phyloP scores from a whole-genome alignment of 2,113 vertebrate species.

The Pseudorhombus dupliciocellatus region DNA sequence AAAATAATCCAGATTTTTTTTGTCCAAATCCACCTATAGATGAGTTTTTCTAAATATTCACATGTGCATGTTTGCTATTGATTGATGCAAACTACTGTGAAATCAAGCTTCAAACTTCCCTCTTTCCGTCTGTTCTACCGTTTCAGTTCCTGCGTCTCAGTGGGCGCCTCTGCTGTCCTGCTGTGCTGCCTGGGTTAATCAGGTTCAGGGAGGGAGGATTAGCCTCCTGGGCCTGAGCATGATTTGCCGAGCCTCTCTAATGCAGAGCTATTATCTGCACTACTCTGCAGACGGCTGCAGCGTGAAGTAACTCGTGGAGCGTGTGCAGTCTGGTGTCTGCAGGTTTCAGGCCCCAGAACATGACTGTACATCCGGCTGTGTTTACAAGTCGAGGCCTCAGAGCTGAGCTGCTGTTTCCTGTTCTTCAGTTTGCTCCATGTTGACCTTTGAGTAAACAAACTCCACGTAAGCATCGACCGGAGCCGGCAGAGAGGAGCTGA shows the following conservation, averaged over 20 bases:
- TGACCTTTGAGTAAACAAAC: conserved; percentile 24
- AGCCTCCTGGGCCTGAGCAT: conserved; percentile 60
- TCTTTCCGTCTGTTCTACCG: conserved; percentile 4
- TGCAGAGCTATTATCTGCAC: conserved; percentile 57
- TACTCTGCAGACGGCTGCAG: conserved; percentile 25
- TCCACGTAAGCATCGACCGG: not conserved
- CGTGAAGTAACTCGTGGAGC: not conserved
- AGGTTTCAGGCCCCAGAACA: not conserved
- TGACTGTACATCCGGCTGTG: conserved; percentile 6
- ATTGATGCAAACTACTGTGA: not conserved
- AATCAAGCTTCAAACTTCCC: conserved; percentile 4
- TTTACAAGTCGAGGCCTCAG: conserved; percentile 8
- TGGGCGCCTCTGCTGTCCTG: conserved; percentile 37
- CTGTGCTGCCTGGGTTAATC: conserved; percentile 60
- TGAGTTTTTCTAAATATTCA: no score
- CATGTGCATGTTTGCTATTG: not conserved
- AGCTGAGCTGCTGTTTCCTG: conserved; percentile 14
- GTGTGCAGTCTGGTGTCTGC: not conserved
- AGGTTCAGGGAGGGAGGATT: conserved; percentile 70
- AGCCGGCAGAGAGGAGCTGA: not conserved
- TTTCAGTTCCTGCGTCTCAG: conserved; percentile 14
- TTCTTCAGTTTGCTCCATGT: conserved; percentile 19
- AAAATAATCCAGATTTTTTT: no score
- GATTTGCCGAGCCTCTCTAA: conserved; percentile 51
- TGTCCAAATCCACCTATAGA: no score